Conservation (phyloP, 2,113 vertebrate genomes). For the Tetraodon nigroviridis region DNA sequence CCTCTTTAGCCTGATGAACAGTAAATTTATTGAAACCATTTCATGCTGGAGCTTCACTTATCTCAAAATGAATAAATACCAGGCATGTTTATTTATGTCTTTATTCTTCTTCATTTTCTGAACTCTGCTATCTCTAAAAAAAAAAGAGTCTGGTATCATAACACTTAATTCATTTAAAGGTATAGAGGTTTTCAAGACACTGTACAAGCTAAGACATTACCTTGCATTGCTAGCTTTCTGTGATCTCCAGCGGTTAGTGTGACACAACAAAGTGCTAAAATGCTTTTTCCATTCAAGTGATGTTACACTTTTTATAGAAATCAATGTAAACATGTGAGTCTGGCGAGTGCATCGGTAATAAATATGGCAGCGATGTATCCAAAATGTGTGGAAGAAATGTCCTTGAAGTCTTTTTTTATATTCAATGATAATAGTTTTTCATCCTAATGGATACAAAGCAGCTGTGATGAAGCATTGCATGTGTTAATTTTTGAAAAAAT, state of each 20-base stretch:
- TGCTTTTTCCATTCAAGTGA: conserved; percentile 9
- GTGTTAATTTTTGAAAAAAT: conserved; percentile 25
- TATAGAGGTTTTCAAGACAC: conserved; percentile 49
- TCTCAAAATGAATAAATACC: conserved; percentile 14
- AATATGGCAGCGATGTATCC: neutral
- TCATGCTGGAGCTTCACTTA: conserved; percentile 52
- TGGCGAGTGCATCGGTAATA: conserved; percentile 4
- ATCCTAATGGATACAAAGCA: conserved; percentile 10
- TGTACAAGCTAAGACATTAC: conserved; percentile 32
- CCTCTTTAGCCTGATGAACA: conserved; percentile 21
- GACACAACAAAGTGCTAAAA: conserved; percentile 24
- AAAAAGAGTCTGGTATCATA: conserved; percentile 42
- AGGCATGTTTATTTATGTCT: conserved; percentile 18
- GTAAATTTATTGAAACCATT: conserved; percentile 42
- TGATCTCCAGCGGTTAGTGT: conserved; percentile 18
- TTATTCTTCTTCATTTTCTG: conserved; percentile 5
- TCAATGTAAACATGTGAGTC: neutral
- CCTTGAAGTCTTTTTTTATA: conserved; percentile 4
- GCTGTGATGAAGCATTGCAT: conserved; percentile 16
- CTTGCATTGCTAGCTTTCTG: conserved; percentile 20
- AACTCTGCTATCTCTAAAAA: conserved; percentile 36
- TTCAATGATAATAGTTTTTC: neutral
- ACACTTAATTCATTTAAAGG: conserved; percentile 54
- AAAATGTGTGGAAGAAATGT: conserved; percentile 11
- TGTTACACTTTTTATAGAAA: conserved; percentile 9